Base-by-base conservation (phyloP, 2,888 invertebrate genomes). In the Gastracanthus pulcherrimus region DNA sequence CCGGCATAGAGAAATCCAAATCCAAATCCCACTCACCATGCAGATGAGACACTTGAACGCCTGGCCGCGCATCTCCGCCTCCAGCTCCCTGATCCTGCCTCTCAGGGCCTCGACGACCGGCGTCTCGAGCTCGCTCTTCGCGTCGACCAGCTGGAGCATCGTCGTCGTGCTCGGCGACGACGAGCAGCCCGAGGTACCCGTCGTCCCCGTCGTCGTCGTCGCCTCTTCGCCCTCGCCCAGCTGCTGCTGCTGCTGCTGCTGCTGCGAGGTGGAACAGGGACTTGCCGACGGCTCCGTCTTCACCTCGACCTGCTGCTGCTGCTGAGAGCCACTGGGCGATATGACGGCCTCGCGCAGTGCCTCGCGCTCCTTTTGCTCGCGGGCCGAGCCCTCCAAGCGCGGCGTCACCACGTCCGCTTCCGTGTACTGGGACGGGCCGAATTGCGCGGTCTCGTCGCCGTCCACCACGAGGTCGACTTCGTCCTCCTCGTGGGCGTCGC, bases 21-120 rank as follows among this genome's bases (percentile, higher is more conserved):
- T n/a, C n/a, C n/a, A n/a, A n/a, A n/a, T n/a, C n/a, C n/a, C n/a
- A 88, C 91, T 90, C 85, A 94, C 94, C 93, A 98, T 95, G 89
- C 98, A 98, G 85, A 98, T 98, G 72, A 98, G 93, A 92, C 98
- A 98, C 91, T 97, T 97, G 84, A 95, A 94, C 91, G 95, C 95
- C 86, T 93, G 93, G 81, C 93, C 92, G 77, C 93, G 92, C 85
- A 91, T 90, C 83, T 92, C 92, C 80, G 92, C 93, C 89, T 97
- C 97, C 86, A 97, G 93, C 84, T 97, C 96, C 67, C 94, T 94
- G 71, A 97, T 95, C 85, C 95, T 94, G 55, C 93, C 94, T 89
- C 96, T 96, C 19, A 97, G 92, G 0, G 97, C 96, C 89, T 96
- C 95, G 76, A 96, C 92, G 62, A 95, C 92, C 41, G 93, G 93